Conservation (phyloP, 2,113 vertebrate genomes). For the Pungitius pungitius region DNA sequence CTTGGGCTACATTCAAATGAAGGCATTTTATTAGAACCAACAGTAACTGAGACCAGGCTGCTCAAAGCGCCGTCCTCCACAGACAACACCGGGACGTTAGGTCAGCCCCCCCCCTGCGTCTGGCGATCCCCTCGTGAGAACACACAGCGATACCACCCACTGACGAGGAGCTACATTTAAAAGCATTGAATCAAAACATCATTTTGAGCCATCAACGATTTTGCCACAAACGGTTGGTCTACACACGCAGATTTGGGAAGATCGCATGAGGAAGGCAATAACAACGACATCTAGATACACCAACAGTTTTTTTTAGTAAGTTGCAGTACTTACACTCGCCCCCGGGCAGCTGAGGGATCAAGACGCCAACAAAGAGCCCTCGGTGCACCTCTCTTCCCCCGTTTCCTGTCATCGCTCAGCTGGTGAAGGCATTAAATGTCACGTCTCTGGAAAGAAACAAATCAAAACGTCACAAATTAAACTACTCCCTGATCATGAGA, state of each 20-base stretch:
- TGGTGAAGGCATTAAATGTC: not conserved
- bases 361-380: not conserved
- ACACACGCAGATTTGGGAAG: not conserved
- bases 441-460: not conserved
- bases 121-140: not conserved
- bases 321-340: not conserved
- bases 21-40: not conserved
- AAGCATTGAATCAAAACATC: not conserved
- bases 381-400: not conserved
- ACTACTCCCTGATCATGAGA: not conserved
- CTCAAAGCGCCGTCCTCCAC: not conserved
- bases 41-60: not conserved
- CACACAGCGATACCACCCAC: not conserved
- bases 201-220: not conserved
- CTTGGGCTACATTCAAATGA: not conserved
- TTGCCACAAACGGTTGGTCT: not conserved
- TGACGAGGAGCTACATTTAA: too few relatives aligned
- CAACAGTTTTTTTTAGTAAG: constrained; percentile 16
- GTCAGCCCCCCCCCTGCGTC: not conserved
- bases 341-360: not conserved
- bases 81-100: not conserved
- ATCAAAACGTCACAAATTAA: not conserved
- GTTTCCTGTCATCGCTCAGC: not conserved
- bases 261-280: not conserved
- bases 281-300: not conserved